Conservation (phyloP, 2,888 invertebrate genomes). For the Dysmachus trigonus region DNA sequence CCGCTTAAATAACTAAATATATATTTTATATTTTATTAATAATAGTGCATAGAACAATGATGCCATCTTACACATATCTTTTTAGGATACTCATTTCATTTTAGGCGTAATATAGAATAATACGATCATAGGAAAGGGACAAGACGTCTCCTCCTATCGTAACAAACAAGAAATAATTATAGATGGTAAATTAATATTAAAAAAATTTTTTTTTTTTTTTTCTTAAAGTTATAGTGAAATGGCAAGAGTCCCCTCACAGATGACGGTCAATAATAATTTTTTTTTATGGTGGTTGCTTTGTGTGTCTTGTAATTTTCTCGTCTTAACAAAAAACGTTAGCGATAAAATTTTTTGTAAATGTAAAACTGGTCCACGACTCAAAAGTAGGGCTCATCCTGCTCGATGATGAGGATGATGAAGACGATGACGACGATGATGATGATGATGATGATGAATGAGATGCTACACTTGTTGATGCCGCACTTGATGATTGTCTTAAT, state of each 20-base stretch:
- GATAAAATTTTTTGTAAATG: constrained; percentile 64
- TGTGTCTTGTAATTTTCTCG: neutral
- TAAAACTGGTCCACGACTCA: constrained; percentile 64
- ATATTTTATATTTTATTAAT: neutral
- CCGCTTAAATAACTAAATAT: neutral
- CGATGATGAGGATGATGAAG: constrained; percentile 47
- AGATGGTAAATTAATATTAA: neutral
- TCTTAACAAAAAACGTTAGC: constrained; percentile 62
- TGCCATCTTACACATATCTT: neutral
- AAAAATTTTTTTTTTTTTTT: neutral
- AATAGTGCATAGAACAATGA: neutral
- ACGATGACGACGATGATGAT: constrained; percentile 48
- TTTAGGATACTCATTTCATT: neutral
- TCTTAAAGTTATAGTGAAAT: neutral
- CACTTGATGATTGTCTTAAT: constrained; percentile 38
- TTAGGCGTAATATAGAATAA: neutral
- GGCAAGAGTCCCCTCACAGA: neutral
- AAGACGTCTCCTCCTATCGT: no score
- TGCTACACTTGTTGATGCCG: neutral
- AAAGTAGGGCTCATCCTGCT: constrained; percentile 61
- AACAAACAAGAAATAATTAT: neutral
- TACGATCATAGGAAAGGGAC: neutral
- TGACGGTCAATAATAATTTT: neutral
- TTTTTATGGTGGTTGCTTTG: neutral
- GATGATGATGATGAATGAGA: constrained; percentile 49